phyloP scores from a whole-genome alignment of 2,888 invertebrate genomes.

The Trissonchulus latispiculum region DNA sequence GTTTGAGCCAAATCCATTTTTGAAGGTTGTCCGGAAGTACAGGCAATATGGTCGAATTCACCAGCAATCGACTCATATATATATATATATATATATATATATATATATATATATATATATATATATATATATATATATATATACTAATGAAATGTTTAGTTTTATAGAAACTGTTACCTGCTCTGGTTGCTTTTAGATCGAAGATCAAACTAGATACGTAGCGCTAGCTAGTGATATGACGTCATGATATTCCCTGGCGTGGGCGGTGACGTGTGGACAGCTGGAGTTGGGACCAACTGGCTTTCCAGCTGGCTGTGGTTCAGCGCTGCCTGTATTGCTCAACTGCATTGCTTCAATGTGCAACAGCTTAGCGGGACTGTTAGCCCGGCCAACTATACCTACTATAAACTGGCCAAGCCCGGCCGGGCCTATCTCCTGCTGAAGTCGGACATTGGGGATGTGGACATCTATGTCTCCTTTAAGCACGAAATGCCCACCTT shows the following conservation, averaged over 20 bases:
- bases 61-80: no score
- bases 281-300: no score
- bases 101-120: not conserved
- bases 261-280: no score
- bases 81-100: not conserved
- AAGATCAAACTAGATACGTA: not conserved
- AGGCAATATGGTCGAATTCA: no score
- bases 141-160: not conserved
- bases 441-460: not conserved
- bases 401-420: conserved; percentile 4
- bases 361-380: conserved; percentile 11
- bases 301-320: no score
- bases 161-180: no score
- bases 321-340: not conserved
- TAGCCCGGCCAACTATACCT: conserved; percentile 10
- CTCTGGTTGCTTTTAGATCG: not conserved
- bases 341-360: not conserved
- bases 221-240: no score
- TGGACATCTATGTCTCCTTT: not conserved
- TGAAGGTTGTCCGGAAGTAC: no score
- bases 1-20: no score
- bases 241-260: no score
- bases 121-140: not conserved
- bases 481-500: not conserved
- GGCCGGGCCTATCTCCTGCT: not conserved